Evolutionary conservation across 92 coral and sea anemone species (phyloP).

Genomic region (Pocillopora grandis): DNA sequence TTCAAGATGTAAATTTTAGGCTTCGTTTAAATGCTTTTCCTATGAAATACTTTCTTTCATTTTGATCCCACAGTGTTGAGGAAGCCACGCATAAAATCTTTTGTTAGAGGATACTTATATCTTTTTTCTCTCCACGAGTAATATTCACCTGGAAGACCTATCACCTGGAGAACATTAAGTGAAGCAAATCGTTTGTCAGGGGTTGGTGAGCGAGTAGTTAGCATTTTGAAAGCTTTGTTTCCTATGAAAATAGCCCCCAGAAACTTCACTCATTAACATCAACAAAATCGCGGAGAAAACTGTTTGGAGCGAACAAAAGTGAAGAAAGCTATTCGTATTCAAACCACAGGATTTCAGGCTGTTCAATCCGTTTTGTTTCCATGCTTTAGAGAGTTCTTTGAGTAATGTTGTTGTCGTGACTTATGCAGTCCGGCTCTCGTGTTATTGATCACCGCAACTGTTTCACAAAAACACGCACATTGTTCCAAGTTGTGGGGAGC

Average conservation of each 20-base stretch:
- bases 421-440: slow-evolving; percentile 20
- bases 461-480: slow-evolving; percentile 40
- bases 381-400: slow-evolving; percentile 33
- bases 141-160: slow-evolving; percentile 31
- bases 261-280: slow-evolving; percentile 35
- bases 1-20: slow-evolving; percentile 31
- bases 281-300: slow-evolving; percentile 29
- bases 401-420: slow-evolving; percentile 37
- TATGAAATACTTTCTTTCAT: background rate
- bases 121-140: slow-evolving; percentile 16
- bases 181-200: slow-evolving; percentile 24
- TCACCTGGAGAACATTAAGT: slow-evolving; percentile 32
- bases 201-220: slow-evolving; percentile 36
- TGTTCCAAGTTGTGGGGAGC: slow-evolving; percentile 53
- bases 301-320: background rate
- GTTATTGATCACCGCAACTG: slow-evolving; percentile 42
- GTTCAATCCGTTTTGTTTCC: slow-evolving; percentile 26
- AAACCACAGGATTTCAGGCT: slow-evolving; percentile 23
- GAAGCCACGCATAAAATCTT: slow-evolving; percentile 21
- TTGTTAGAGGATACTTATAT: slow-evolving; percentile 17
- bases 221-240: slow-evolving; percentile 47
- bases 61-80: background rate
- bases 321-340: background rate
- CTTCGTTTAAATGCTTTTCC: slow-evolving; percentile 25
- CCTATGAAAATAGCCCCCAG: slow-evolving; percentile 31